phyloP scores from a whole-genome alignment of 1,140 invertebrate genomes.

The Pachyrhynchus sulphureomaculatus region DNA sequence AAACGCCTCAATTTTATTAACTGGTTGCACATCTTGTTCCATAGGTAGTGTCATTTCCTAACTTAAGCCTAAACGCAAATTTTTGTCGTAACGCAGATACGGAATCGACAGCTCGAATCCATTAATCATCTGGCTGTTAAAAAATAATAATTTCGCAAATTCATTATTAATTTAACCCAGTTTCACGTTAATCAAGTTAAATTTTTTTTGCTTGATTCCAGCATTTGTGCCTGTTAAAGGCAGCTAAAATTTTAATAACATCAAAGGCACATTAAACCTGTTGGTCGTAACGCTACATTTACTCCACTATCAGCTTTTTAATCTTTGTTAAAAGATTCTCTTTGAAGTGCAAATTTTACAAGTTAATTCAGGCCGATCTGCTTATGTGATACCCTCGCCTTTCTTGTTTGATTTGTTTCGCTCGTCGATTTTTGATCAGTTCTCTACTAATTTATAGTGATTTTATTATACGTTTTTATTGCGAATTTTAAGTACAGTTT shows the following conservation, averaged over 20 bases:
- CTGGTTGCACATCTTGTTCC: no score
- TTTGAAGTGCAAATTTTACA: slow-evolving; percentile 13
- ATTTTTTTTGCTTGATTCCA: neutral
- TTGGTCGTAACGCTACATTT: slow-evolving; percentile 5
- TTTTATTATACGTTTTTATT: no score
- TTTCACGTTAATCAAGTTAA: no score
- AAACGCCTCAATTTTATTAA: no score
- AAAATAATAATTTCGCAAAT: no score
- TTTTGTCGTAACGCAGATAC: no score
- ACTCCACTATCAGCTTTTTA: slow-evolving; percentile 11
- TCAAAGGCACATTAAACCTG: slow-evolving; percentile 9
- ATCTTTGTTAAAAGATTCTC: slow-evolving; percentile 14
- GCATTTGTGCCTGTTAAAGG: neutral
- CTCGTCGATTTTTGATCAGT: neutral
- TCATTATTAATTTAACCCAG: no score
- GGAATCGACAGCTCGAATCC: no score
- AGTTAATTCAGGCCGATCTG: slow-evolving; percentile 8
- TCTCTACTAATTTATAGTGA: neutral
- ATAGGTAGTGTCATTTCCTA: no score
- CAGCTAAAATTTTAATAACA: slow-evolving; percentile 4
- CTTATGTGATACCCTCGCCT: neutral
- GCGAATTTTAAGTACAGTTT: no score
- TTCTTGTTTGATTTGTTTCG: slow-evolving; percentile 1
- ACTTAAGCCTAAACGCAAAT: no score
- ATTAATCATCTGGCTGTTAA: no score